Evolutionary conservation across 2,797 vertebrate species (phyloP), one percentile per base, ranked within the genome.

Genomic region (Pristis pectinata): DNA sequence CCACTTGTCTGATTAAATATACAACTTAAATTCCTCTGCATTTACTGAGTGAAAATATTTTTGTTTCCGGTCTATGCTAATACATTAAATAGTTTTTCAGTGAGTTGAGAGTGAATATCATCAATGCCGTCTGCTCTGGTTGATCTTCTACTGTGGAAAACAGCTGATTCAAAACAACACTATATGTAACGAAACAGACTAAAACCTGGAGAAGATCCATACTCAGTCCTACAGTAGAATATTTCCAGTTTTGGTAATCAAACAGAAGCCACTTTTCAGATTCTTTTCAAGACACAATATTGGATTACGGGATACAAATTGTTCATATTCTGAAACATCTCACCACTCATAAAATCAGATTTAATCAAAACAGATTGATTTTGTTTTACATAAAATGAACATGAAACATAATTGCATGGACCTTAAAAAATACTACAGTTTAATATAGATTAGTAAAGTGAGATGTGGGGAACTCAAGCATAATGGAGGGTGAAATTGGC

Each of bases 1-100:
- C 87, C n/a, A 91, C 19, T 37, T 91, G 59, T 22, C n/a, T 91
- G 87, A 91, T 91, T 91, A 67, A 91, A 67, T 67, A 67, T 67
- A 91, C n/a, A 67, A 91, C n/a, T 64, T 91, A 22, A 67, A 10
- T 24, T 91, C n/a, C 37, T 67, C n/a, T 67, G 22, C 37, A 67
- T 67, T 91, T 91, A 61, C n/a, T 24, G 15, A 91, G 17, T 91
- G 59, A 61, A 91, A 67, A 41, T 91, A 67, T 91, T 91, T 91
- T 59, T 41, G 59, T 64, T 91, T 41, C 59, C 64, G 59, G 87
- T 37, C 17, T 41, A 61, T 91, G 6, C 17, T 41, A 17, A 91
- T 24, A 59, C 2, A 61, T 41, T 27, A 64, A 91, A 67, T 91
- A 15, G n/a, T 64, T 64, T 37, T 27, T 67, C 59, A 91, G 61